These are phyloP conservation scores for Tauraco erythrolophus DNA, from an alignment of 2,113 vertebrate species.

Conservation along the genomic window DNA sequence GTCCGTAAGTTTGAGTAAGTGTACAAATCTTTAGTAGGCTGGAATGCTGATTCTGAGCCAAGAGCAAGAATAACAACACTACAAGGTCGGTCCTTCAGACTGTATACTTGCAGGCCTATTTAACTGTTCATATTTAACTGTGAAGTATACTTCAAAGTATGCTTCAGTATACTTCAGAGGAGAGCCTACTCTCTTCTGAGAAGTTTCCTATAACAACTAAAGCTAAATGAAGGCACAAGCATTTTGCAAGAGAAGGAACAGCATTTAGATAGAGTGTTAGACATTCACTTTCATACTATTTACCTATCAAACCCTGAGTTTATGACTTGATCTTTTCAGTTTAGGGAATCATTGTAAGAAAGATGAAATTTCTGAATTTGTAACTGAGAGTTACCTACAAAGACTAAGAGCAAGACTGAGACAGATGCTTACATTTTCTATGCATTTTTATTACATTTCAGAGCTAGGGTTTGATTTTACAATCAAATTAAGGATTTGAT, in stretches of 20 bases:
- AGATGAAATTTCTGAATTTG: not conserved
- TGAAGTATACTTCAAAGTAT: not conserved
- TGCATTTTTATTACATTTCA: not conserved
- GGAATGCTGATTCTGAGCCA: not conserved
- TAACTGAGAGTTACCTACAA: not conserved
- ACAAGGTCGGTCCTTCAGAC: not conserved
- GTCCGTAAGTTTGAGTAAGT: not conserved
- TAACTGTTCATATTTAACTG: not conserved
- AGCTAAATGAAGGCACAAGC: not conserved
- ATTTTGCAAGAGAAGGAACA: not conserved
- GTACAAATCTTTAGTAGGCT: not conserved
- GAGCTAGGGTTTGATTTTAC: not conserved
- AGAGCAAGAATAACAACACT: not conserved
- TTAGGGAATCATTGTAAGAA: not conserved
- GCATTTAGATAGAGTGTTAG: not conserved
- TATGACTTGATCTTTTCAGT: not conserved
- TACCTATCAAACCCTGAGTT: not conserved
- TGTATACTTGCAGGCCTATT: not conserved
- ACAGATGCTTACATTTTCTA: not conserved
- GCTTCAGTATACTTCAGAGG: not conserved
- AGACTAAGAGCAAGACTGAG: not conserved
- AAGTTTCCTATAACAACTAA: not conserved
- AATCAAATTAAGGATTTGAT: too few relatives aligned
- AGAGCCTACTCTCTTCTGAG: not conserved
- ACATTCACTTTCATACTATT: not conserved